These are phyloP conservation scores for Diorhabda sublineata DNA, from an alignment of 1,140 invertebrate species.

Conservation along the genomic window DNA sequence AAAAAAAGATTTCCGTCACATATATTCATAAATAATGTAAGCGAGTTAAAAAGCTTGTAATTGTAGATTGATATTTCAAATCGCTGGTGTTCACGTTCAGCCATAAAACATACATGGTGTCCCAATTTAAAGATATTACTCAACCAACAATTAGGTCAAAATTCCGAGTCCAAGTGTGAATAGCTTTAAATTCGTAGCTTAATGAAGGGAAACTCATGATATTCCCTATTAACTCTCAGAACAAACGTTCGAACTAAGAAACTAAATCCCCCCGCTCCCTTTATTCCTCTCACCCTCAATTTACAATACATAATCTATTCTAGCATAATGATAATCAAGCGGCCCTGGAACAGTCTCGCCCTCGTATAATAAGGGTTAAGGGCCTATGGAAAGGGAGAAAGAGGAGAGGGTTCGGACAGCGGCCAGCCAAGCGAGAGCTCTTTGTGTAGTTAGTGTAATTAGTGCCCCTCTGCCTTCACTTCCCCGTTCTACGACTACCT, in stretches of 20 bases:
- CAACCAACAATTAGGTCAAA: too few species aligned
- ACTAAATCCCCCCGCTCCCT: not conserved
- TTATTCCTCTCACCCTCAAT: not conserved
- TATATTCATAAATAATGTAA: too few species aligned
- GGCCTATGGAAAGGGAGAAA: constrained; percentile 20
- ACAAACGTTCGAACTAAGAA: constrained; percentile 2
- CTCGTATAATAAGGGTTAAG: constrained; percentile 22
- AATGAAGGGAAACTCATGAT: constrained; percentile 2
- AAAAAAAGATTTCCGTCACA: too few species aligned
- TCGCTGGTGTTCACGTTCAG: too few species aligned
- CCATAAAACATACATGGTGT: too few species aligned
- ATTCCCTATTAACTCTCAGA: not conserved
- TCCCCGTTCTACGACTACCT: constrained; percentile 56
- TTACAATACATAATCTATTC: constrained; percentile 20
- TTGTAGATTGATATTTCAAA: too few species aligned
- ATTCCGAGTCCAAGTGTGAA: not conserved
- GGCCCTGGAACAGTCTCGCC: constrained; percentile 16
- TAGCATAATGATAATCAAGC: constrained; percentile 23
- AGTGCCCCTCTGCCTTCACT: constrained; percentile 43
- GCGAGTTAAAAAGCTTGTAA: too few species aligned
- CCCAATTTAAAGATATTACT: too few species aligned
- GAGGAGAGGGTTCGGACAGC: constrained; percentile 39
- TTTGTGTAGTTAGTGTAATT: constrained; percentile 51
- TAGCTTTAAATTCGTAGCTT: not conserved
- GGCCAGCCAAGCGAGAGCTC: constrained; percentile 46